phyloP scores from a whole-genome alignment of 2,797 vertebrate species.

The Myripristis jacobus region DNA sequence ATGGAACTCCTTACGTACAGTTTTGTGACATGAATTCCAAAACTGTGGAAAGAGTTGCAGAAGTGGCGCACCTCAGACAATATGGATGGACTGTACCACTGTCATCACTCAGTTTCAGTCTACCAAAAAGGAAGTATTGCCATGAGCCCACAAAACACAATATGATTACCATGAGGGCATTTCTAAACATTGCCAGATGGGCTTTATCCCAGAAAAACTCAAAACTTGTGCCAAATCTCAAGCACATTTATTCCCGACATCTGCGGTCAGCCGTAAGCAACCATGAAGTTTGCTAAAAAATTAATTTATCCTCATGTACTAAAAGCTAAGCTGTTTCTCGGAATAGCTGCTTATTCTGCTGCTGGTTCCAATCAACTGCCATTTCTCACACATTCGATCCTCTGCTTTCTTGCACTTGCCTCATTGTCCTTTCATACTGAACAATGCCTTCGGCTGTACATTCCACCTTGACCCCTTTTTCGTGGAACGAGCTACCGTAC shows the following conservation, averaged over 20 bases:
- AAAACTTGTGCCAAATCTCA: background rate
- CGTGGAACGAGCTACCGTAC: background rate
- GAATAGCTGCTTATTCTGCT: background rate
- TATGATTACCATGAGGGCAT: background rate
- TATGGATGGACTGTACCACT: background rate
- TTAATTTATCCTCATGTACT: slow-evolving; percentile 13
- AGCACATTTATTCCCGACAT: slow-evolving; percentile 23
- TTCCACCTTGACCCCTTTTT: background rate
- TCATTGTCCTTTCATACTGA: background rate
- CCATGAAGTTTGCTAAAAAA: slow-evolving; percentile 19
- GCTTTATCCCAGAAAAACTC: background rate
- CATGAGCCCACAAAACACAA: background rate
- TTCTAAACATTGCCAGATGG: slow-evolving; percentile 16
- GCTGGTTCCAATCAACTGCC: slow-evolving; percentile 29
- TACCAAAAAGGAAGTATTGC: background rate
- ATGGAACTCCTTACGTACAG: background rate
- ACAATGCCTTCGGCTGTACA: background rate
- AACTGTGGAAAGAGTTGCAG: background rate
- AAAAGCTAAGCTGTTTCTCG: slow-evolving; percentile 23
- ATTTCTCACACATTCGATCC: slow-evolving; percentile 25
- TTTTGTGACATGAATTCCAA: background rate
- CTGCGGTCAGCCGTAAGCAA: slow-evolving; percentile 9
- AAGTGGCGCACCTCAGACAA: background rate
- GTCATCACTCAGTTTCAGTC: background rate
- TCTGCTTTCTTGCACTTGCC: background rate